These are phyloP conservation scores for Cordilura impudica DNA, from an alignment of 2,888 invertebrate species.

Conservation along the genomic window DNA sequence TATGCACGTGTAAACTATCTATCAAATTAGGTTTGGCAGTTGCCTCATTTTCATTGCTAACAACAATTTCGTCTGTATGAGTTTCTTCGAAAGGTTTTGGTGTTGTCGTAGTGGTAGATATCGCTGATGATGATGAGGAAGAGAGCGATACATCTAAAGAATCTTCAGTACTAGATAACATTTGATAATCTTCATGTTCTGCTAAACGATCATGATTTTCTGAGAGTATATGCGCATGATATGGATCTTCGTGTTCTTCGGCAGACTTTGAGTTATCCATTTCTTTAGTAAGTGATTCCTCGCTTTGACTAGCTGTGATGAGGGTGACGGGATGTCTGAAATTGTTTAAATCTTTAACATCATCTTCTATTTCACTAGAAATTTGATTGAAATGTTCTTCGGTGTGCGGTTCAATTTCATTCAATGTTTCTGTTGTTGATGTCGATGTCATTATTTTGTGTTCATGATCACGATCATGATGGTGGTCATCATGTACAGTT, in stretches of 20 bases:
- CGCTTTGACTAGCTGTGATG: slow-evolving; percentile 73
- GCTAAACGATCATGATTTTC: slow-evolving; percentile 75
- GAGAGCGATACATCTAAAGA: slow-evolving; percentile 62
- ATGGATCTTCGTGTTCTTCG: slow-evolving; percentile 71
- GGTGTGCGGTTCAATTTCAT: slow-evolving; percentile 61
- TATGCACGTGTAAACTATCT: not conserved
- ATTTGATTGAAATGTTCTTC: slow-evolving; percentile 71
- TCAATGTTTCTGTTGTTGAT: slow-evolving; percentile 65
- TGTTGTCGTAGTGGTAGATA: slow-evolving; percentile 62
- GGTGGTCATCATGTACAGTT: slow-evolving; percentile 7
- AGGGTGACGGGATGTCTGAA: slow-evolving; percentile 74
- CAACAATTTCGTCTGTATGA: slow-evolving; percentile 65
- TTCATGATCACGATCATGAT: slow-evolving; percentile 20
- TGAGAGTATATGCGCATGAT: slow-evolving; percentile 75
- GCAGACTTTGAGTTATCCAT: slow-evolving; percentile 36
- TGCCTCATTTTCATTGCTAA: slow-evolving; percentile 70
- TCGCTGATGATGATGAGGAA: slow-evolving; percentile 26
- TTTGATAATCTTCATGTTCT: slow-evolving; percentile 75
- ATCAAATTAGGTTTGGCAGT: slow-evolving; percentile 66
- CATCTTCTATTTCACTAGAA: slow-evolving; percentile 71
- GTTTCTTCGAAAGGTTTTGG: slow-evolving; percentile 47
- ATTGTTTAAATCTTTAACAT: slow-evolving; percentile 74
- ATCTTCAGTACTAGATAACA: slow-evolving; percentile 71
- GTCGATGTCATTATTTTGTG: slow-evolving; percentile 58
- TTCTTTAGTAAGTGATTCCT: slow-evolving; percentile 65